These are phyloP conservation scores for Channa argus DNA, from an alignment of 2,113 vertebrate species.

Conservation along the genomic window DNA sequence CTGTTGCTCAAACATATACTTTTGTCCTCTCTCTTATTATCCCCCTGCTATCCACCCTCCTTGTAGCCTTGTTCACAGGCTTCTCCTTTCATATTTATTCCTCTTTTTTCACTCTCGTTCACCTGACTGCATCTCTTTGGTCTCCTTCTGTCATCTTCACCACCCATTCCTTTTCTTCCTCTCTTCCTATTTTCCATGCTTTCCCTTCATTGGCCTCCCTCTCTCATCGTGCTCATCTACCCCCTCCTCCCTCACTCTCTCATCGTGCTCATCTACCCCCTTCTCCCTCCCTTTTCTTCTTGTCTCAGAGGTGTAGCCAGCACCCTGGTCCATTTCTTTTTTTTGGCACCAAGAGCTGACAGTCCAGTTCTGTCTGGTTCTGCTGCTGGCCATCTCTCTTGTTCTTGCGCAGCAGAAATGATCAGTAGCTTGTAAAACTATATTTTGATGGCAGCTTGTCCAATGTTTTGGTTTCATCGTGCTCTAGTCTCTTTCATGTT, in stretches of 20 bases:
- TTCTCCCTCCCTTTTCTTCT: background rate
- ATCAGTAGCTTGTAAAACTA: background rate
- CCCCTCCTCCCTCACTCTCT: constrained; percentile 25
- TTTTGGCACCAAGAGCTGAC: constrained; percentile 64
- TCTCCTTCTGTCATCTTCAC: constrained; percentile 49
- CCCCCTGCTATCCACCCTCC: constrained; percentile 1
- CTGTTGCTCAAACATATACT: constrained; percentile 25
- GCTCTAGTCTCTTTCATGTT: background rate
- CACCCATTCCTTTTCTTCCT: constrained; percentile 16
- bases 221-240: constrained; percentile 35
- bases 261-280: constrained; percentile 25
- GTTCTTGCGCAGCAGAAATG: constrained; percentile 1
- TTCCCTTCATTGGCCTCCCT: constrained; percentile 39
- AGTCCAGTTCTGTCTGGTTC: constrained; percentile 52
- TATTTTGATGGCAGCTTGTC: background rate
- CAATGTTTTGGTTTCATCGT: background rate
- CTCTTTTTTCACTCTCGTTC: constrained; percentile 14
- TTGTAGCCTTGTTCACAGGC: constrained; percentile 8
- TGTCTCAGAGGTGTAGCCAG: constrained; percentile 67
- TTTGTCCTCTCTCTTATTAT: constrained; percentile 27
- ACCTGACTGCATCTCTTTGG: constrained; percentile 30
- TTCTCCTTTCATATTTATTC: constrained; percentile 19
- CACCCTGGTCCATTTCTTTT: constrained; percentile 57
- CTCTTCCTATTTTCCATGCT: constrained; percentile 48
- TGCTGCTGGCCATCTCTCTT: constrained; percentile 44